Percentiles rank a stretch among this genome's conserved stretches.
Evolutionary conservation across 2,113 vertebrate species (phyloP).

Genomic region (Taurulus bubalis): DNA sequence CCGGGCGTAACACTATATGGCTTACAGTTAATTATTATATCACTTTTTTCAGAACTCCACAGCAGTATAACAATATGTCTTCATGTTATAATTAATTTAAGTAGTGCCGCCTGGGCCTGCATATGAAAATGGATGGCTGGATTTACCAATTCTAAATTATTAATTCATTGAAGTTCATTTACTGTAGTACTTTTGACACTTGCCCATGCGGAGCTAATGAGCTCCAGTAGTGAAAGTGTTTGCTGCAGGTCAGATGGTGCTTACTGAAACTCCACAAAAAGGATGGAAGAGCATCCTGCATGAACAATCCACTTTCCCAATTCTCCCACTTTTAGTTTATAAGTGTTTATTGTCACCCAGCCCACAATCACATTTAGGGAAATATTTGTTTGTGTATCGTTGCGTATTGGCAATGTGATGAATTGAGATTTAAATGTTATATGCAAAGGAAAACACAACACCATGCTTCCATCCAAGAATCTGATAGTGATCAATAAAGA

Average conservation of each 20-base stretch:
- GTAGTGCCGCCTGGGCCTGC: neutral
- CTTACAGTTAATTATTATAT: neutral
- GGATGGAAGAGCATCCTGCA: neutral
- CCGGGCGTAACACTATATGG: too few species aligned
- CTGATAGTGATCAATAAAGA: neutral
- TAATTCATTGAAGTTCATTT: neutral
- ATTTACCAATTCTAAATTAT: neutral
- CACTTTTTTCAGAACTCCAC: neutral
- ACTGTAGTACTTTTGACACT: neutral
- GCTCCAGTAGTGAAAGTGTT: neutral
- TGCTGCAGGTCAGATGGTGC: neutral
- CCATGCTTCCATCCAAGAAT: neutral
- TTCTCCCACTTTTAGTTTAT: neutral
- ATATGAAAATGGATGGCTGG: neutral
- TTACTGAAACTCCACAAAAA: neutral
- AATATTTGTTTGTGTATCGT: neutral
- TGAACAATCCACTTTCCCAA: neutral
- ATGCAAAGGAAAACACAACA: neutral
- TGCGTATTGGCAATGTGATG: too few species aligned
- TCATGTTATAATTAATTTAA: neutral
- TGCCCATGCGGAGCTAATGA: neutral
- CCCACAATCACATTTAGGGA: neutral
- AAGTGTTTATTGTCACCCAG: neutral
- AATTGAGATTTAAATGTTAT: neutral
- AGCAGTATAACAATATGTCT: neutral